These are phyloP conservation scores for Dolichoris vasculosae DNA, from an alignment of 1,140 invertebrate genomes.

Conservation along the genomic window DNA sequence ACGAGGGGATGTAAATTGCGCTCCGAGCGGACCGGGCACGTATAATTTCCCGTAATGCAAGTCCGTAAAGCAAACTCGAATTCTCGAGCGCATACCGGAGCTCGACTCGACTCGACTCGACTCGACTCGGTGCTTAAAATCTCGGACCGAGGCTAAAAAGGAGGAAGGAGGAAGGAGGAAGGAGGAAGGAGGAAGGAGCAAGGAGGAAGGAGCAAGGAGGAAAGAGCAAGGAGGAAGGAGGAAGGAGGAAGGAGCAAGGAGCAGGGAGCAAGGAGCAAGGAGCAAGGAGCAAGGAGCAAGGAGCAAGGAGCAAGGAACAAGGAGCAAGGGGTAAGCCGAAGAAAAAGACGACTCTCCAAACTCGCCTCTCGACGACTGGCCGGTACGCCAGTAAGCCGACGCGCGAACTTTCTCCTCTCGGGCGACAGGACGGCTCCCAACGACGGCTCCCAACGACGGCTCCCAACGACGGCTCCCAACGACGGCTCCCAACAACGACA, in stretches of 20 bases:
- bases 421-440: neutral
- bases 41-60: neutral
- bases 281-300: too few relatives aligned
- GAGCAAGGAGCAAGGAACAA: too few relatives aligned
- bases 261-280: too few relatives aligned
- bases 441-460: neutral
- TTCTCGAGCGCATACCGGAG: neutral
- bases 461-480: too few relatives aligned
- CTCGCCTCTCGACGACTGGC: too few relatives aligned
- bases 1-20: conserved; percentile 1
- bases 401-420: neutral
- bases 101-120: neutral
- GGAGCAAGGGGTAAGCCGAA: neutral
- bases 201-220: too few relatives aligned
- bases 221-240: neutral
- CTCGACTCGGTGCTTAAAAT: neutral
- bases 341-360: neutral
- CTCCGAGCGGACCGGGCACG: neutral
- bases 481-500: neutral
- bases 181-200: too few relatives aligned
- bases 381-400: too few relatives aligned
- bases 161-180: too few relatives aligned
- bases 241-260: neutral
- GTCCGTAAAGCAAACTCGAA: conserved; percentile 9
- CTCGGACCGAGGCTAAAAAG: neutral